Evolutionary conservation across 2,888 invertebrate species (phyloP).

Genomic region (Crepidodera aurea): DNA sequence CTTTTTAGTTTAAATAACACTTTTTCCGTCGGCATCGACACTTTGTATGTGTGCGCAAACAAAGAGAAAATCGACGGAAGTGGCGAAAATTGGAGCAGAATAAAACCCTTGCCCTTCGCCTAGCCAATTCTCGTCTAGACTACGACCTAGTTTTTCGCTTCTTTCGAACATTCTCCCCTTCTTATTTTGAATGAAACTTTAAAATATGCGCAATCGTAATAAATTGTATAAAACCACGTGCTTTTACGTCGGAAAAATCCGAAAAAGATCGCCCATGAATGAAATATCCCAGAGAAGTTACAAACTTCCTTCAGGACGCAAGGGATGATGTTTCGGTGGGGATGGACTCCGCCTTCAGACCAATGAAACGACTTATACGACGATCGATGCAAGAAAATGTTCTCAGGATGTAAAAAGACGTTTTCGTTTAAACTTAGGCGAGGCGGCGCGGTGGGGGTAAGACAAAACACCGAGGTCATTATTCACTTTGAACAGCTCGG

Average conservation of each 20-base stretch:
- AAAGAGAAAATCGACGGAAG: constrained; percentile 1
- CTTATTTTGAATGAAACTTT: constrained; percentile 38
- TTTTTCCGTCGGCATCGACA: too few species aligned
- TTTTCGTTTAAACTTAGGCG: constrained; percentile 58
- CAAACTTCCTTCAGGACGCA: constrained; percentile 38
- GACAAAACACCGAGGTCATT: constrained; percentile 61
- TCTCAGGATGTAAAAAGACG: constrained; percentile 63
- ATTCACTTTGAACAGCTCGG: constrained; percentile 61
- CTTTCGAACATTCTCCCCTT: constrained; percentile 38
- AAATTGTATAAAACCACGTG: constrained; percentile 52
- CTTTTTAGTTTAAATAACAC: too few species aligned
- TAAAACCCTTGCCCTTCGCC: constrained; percentile 5
- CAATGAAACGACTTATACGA: constrained; percentile 54
- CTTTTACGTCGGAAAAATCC: constrained; percentile 49
- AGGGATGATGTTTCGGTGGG: constrained; percentile 53
- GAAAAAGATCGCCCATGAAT: constrained; percentile 51
- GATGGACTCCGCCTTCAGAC: constrained; percentile 58
- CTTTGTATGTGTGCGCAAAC: background rate
- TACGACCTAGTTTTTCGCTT: constrained; percentile 39
- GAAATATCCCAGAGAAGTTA: constrained; percentile 48
- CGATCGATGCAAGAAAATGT: constrained; percentile 63
- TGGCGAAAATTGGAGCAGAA: constrained; percentile 16
- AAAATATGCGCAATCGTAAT: constrained; percentile 49
- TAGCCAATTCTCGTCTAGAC: constrained; percentile 24
- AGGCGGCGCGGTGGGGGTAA: constrained; percentile 47